Conservation (phyloP, 2,113 vertebrate genomes). For the Carollia perspicillata region DNA sequence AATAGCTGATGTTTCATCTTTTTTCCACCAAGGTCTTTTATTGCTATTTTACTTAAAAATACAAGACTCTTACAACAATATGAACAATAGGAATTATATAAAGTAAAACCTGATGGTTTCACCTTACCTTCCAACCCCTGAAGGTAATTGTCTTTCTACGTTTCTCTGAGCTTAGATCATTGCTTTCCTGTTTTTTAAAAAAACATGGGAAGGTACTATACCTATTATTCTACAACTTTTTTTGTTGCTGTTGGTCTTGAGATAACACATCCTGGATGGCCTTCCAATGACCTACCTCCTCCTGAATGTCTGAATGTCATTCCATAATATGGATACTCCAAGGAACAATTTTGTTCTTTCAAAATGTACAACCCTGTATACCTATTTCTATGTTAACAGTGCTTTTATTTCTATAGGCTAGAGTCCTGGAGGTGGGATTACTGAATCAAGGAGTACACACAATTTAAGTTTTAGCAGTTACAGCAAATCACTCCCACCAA, state of each 20-base stretch:
- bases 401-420: background rate
- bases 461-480: background rate
- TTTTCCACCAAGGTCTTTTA: background rate
- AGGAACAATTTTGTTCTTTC: background rate
- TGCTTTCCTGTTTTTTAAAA: background rate
- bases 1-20: background rate
- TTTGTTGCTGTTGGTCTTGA: background rate
- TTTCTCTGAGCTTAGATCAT: background rate
- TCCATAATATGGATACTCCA: background rate
- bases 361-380: background rate
- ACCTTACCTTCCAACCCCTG: background rate
- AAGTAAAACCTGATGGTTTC: background rate
- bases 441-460: background rate
- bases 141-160: background rate
- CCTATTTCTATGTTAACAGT: background rate
- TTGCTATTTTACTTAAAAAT: slow-evolving; percentile 39
- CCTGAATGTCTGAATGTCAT: background rate
- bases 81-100: background rate
- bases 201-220: background rate
- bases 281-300: background rate
- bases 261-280: background rate
- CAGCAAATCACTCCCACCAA: background rate
- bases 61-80: background rate
- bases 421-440: background rate
- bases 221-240: background rate